These are phyloP conservation scores for Acromyrmex echinatior DNA, from an alignment of 1,140 invertebrate species.

Conservation along the genomic window DNA sequence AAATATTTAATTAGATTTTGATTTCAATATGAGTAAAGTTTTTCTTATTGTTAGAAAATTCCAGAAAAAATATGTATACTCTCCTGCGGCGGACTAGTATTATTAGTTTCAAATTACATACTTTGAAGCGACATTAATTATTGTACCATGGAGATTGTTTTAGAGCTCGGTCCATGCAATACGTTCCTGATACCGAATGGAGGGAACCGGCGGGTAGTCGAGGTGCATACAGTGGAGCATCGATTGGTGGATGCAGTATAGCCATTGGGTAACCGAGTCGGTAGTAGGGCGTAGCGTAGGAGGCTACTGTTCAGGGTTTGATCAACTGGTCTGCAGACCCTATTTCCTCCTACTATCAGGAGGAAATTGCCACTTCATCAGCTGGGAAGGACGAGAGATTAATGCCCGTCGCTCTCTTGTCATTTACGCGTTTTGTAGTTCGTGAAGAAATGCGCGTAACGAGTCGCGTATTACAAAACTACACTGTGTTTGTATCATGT, in stretches of 20 bases:
- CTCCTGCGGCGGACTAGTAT: neutral
- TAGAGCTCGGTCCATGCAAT: slow-evolving; percentile 48
- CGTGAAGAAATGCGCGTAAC: slow-evolving; percentile 35
- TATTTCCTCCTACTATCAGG: slow-evolving; percentile 79
- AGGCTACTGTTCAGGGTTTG: slow-evolving; percentile 76
- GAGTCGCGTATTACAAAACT: neutral
- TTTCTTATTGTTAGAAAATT: neutral
- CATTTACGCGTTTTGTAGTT: slow-evolving; percentile 70
- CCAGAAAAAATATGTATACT: neutral
- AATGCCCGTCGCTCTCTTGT: slow-evolving; percentile 77
- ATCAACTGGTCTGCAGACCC: slow-evolving; percentile 77
- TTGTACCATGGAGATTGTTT: slow-evolving; percentile 47
- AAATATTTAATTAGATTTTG: neutral
- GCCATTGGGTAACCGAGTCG: slow-evolving; percentile 73
- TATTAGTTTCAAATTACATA: slow-evolving; percentile 26
- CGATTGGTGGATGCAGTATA: slow-evolving; percentile 74
- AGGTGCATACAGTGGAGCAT: slow-evolving; percentile 74
- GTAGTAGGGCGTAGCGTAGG: slow-evolving; percentile 65
- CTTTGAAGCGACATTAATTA: slow-evolving; percentile 55
- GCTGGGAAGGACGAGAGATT: slow-evolving; percentile 76
- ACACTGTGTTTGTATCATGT: neutral
- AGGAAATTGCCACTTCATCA: slow-evolving; percentile 80
- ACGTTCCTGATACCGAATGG: slow-evolving; percentile 42
- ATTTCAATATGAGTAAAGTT: neutral
- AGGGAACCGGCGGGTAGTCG: slow-evolving; percentile 8